Conservation (phyloP, 2,113 vertebrate genomes). For the Ceratotherium simum region DNA sequence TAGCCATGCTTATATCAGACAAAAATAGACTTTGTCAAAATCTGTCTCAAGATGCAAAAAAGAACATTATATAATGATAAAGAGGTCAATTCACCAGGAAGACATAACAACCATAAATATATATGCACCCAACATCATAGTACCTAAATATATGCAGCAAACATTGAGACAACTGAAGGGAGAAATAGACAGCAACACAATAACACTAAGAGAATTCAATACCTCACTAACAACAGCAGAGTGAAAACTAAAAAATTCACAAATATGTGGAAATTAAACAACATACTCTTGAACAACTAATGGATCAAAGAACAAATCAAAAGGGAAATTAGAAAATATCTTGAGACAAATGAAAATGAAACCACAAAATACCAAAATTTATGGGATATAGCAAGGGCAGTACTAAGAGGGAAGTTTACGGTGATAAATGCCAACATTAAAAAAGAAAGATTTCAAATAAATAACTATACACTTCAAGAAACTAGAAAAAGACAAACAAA, state of each 20-base stretch:
- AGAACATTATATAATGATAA: background rate
- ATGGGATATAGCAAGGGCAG: background rate
- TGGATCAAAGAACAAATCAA: conserved; percentile 23
- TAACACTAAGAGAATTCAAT: conserved; percentile 2
- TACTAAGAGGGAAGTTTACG: background rate
- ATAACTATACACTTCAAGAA: background rate
- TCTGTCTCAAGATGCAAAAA: background rate
- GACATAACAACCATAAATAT: background rate
- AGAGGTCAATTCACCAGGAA: background rate
- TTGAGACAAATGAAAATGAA: conserved; percentile 13
- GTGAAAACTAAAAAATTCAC: conserved; percentile 48
- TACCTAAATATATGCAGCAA: background rate
- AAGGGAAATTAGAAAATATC: conserved; percentile 47
- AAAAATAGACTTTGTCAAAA: conserved; percentile 50
- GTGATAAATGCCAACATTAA: background rate
- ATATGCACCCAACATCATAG: background rate
- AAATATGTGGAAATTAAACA: conserved; percentile 41
- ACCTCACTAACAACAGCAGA: conserved; percentile 1
- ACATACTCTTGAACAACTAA: background rate
- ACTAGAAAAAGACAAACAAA: background rate
- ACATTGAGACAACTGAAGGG: background rate
- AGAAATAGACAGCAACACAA: background rate
- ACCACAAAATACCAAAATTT: background rate
- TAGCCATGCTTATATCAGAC: background rate
- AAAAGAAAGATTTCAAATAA: background rate